phyloP scores from a whole-genome alignment of 92 coral and sea anemone genomes.

The Porites evermanni region DNA sequence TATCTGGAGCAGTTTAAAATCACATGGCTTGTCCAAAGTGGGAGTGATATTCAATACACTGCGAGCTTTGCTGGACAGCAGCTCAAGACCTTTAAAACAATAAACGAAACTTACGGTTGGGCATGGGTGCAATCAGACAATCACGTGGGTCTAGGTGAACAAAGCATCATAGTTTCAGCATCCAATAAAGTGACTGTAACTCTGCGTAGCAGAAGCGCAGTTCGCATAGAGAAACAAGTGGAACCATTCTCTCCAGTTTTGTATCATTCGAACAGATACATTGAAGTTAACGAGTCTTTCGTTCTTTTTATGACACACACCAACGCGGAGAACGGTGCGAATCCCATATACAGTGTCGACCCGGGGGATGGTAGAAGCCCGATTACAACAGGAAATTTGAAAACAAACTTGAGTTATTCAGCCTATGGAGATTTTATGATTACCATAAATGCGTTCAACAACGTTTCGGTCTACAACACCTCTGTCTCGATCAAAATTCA shows the following conservation, averaged over 20 bases:
- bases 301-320: slow-evolving; percentile 32
- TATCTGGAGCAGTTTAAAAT: slow-evolving; percentile 30
- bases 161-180: slow-evolving; percentile 45
- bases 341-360: slow-evolving; percentile 46
- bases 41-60: slow-evolving; percentile 45
- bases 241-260: slow-evolving; percentile 42
- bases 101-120: slow-evolving; percentile 26
- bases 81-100: slow-evolving; percentile 10
- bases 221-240: slow-evolving; percentile 47
- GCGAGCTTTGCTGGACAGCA: slow-evolving; percentile 43
- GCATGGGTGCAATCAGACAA: slow-evolving; percentile 28
- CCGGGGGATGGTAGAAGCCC: slow-evolving; percentile 43
- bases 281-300: slow-evolving; percentile 61
- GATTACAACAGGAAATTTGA: background rate
- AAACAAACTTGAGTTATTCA: slow-evolving; percentile 11
- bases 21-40: slow-evolving; percentile 55
- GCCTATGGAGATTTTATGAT: slow-evolving; percentile 39
- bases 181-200: slow-evolving; percentile 29
- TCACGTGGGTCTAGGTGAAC: slow-evolving; percentile 43
- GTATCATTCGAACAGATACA: slow-evolving; percentile 6
- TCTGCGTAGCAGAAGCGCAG: slow-evolving; percentile 8
- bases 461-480: slow-evolving; percentile 41
- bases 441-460: slow-evolving; percentile 52
- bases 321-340: slow-evolving; percentile 43
- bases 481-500: slow-evolving; percentile 28